These are phyloP conservation scores for Macaca mulatta DNA, from an alignment of 2,113 vertebrate genomes.

Conservation along the genomic window DNA sequence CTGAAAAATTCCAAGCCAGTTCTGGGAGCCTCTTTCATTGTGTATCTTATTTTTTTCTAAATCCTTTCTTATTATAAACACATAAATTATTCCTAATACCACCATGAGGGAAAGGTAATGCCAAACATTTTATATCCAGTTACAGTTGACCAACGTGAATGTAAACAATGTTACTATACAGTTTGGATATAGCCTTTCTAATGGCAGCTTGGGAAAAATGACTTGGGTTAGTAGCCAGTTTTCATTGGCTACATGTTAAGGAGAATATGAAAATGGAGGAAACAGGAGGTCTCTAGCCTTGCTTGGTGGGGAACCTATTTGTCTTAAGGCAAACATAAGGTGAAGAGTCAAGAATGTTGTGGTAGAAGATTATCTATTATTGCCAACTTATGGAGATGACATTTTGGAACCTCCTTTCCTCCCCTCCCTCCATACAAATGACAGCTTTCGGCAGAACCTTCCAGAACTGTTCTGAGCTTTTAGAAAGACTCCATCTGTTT, in stretches of 20 bases:
- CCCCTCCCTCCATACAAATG: background rate
- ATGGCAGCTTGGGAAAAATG: conserved; percentile 16
- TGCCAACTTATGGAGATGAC: background rate
- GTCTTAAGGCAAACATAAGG: background rate
- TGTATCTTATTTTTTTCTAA: background rate
- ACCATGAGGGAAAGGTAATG: conserved; percentile 22
- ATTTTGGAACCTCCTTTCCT: background rate
- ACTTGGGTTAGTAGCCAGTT: background rate
- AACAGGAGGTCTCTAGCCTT: background rate
- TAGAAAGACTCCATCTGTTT: background rate
- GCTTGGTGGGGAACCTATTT: background rate
- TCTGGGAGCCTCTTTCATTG: background rate
- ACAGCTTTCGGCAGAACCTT: background rate
- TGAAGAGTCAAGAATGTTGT: conserved; percentile 21
- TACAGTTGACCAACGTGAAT: background rate
- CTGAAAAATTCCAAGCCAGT: conserved; percentile 54
- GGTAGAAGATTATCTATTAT: background rate
- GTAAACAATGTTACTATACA: background rate
- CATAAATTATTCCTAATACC: conserved; percentile 47
- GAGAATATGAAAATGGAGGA: background rate
- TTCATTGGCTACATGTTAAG: conserved; percentile 20
- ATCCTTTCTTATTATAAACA: conserved; percentile 52
- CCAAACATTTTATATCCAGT: conserved; percentile 32
- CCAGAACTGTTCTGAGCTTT: background rate
- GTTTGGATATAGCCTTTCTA: background rate